Evolutionary conservation across 2,888 invertebrate genomes (phyloP).

Genomic region (Heteromyza rotundicornis): DNA sequence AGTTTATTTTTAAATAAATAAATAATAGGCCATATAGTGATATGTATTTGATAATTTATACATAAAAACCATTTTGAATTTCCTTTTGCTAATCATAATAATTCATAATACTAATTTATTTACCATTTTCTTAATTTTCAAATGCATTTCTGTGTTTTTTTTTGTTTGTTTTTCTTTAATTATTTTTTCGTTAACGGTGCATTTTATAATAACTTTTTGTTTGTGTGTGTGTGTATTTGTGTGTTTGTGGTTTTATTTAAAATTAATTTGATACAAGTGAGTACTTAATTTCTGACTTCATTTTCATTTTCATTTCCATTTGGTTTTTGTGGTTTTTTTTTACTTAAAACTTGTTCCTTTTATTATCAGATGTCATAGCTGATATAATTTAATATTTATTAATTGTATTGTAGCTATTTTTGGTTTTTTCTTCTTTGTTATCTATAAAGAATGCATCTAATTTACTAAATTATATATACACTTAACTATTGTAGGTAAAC

Average conservation of each 20-base stretch:
- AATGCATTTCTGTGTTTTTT: constrained; percentile 1
- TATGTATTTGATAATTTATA: constrained; percentile 61
- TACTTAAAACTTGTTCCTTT: constrained; percentile 45
- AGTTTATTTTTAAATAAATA: constrained; percentile 44
- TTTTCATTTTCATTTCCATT: too few species aligned
- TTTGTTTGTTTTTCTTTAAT: constrained; percentile 23
- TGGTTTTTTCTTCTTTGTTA: constrained; percentile 14
- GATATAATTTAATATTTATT: constrained; percentile 46
- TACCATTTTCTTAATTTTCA: not conserved
- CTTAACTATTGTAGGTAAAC: constrained; percentile 35
- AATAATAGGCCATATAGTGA: constrained; percentile 60
- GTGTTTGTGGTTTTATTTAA: constrained; percentile 10
- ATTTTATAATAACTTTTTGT: too few species aligned
- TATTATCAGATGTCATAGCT: constrained; percentile 63
- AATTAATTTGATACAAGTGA: not conserved
- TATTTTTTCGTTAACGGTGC: too few species aligned
- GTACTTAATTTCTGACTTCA: constrained; percentile 19
- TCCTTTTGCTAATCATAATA: constrained; percentile 29
- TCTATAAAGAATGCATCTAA: constrained; percentile 22
- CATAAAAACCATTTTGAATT: constrained; percentile 49
- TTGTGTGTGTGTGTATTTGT: constrained; percentile 10
- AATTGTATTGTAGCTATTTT: constrained; percentile 25
- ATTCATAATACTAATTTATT: constrained; percentile 6
- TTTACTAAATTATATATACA: constrained; percentile 37
- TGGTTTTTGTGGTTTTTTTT: constrained; percentile 32